A percentile compares a stretch with the other conserved stretches of the same genome.
Conservation (phyloP, 2,113 vertebrate species). For the Brachyhypopomus gauderio region DNA sequence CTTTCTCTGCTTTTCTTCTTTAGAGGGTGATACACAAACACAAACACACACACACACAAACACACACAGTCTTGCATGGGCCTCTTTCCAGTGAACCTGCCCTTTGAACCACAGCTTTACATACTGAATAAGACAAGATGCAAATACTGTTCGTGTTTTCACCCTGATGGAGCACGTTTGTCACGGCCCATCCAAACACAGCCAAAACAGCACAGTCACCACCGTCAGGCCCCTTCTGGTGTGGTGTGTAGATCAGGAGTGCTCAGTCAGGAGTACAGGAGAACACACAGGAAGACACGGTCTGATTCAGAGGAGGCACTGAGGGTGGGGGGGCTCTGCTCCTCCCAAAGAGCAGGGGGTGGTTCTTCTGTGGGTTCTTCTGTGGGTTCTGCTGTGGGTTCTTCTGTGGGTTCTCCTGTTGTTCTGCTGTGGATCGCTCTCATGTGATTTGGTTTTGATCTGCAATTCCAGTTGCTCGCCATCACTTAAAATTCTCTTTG, state of each 20-base stretch:
- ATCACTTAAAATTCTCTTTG: neutral
- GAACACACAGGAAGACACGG: neutral
- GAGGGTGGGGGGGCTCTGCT: neutral
- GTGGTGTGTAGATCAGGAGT: neutral
- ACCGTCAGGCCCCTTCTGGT: no score
- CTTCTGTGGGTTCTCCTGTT: no score
- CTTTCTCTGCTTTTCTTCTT: neutral
- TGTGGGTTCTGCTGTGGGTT: no score
- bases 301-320: neutral
- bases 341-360: neutral
- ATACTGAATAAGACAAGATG: slow-evolving; percentile 29
- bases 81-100: neutral
- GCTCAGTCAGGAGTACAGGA: neutral
- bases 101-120: slow-evolving; percentile 6
- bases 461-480: neutral
- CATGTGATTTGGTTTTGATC: neutral
- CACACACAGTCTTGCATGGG: neutral
- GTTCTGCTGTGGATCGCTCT: neutral
- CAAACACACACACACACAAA: neutral
- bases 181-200: neutral
- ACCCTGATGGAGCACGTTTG: slow-evolving; percentile 10
- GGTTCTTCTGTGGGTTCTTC: no score
- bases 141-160: slow-evolving; percentile 24
- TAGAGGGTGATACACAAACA: neutral
- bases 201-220: neutral